These are phyloP conservation scores for Rhabdomys pumilio DNA, from an alignment of 2,797 vertebrate genomes.

Conservation along the genomic window DNA sequence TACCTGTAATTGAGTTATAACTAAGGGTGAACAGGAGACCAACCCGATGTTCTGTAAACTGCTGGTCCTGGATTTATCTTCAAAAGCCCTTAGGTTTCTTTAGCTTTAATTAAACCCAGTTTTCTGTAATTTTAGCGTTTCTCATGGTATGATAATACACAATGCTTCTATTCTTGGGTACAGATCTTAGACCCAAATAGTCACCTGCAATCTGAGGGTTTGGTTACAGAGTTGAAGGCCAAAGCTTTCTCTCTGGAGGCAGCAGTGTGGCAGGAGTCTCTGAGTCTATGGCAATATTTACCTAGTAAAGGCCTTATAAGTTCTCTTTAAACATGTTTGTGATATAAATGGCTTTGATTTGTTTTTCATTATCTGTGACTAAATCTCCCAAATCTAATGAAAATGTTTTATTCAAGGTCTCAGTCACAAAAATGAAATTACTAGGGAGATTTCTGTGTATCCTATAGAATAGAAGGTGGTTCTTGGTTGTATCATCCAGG, in stretches of 20 bases:
- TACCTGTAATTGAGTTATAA: neutral
- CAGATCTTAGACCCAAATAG: neutral
- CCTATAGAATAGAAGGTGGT: neutral
- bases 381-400: slow-evolving; percentile 35
- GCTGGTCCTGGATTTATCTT: neutral
- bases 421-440: neutral
- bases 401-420: neutral
- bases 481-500: neutral
- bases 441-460: neutral
- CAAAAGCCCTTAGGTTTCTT: neutral
- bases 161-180: neutral
- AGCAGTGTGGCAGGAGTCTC: neutral
- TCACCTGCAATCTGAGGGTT: neutral
- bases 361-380: neutral
- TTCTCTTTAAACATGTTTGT: neutral
- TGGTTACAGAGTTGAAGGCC: neutral
- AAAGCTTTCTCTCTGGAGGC: neutral
- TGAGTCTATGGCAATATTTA: neutral
- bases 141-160: neutral
- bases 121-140: neutral
- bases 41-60: neutral
- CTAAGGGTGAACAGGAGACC: neutral
- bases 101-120: neutral
- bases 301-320: neutral
- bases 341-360: neutral